Evolutionary conservation across 1,140 invertebrate genomes (phyloP), one percentile per base, ranked within the genome.

Genomic region (Calycopis cecrops): DNA sequence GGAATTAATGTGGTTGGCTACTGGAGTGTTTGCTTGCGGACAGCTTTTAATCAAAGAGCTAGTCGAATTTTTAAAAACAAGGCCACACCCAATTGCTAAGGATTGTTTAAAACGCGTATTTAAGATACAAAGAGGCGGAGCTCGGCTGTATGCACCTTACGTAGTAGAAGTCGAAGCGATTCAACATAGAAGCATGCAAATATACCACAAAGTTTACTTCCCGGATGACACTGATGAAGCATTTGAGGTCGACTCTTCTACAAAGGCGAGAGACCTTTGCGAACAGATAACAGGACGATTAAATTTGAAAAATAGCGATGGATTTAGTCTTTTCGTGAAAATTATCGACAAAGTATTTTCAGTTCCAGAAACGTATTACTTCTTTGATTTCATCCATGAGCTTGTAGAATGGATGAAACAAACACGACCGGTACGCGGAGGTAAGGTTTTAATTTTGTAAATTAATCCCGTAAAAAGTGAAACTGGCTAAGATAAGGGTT

Each of bases 121-220:
- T 63, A 94, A 92, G 76, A 95, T 93, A 18, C 81, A 95, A 63
- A 92, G 91, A 76, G 91, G 91, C 83, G 95, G 95, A 0, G 90
- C 94, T 42, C 89, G 97, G 52, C 94, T 96, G 77, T 96, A 95
- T 86, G 93, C 97, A 9, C 97, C 97, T 0, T 96, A 98, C 78
- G 91, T 95, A 48, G 94, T 98, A 0, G 97, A 99, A 90, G 94
- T 98, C 3, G 97, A 98, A 88, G 96, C 97, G 1, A 97, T 99
- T 65, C 96, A 98, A 77, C 94, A 96, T 70, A 94, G 96, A 75
- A 97, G 94, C 63, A 95, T 96, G 67, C 95, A 98, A 85, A 98
- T 99, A 63, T 97, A 96, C 73, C 97, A 99, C 77, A 97, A 97
- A 76, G 89, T 92, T 11, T 98, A 97, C 75, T 98, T 98, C 85